A percentile compares a stretch with the other conserved stretches of the same genome.
Evolutionary conservation across 2,113 vertebrate species (phyloP).

Genomic region (Toxotes jaculatrix): DNA sequence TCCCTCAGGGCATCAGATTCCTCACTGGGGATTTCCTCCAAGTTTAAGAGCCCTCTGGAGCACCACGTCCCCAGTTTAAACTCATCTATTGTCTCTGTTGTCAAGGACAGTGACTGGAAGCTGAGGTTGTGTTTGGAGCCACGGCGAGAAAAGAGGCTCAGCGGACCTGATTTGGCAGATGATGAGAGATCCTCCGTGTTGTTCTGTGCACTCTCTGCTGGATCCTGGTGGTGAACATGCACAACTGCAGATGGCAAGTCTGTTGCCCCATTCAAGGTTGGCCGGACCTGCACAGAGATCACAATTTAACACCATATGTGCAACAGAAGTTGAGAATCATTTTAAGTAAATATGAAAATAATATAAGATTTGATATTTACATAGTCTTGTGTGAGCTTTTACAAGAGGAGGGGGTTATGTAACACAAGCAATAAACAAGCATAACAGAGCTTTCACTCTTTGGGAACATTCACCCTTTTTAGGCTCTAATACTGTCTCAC

Average conservation of each 20-base stretch:
- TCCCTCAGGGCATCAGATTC: constrained; percentile 40
- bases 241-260: constrained; percentile 16
- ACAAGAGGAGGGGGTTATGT: neutral
- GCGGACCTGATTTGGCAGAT: constrained; percentile 25
- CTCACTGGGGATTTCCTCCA: constrained; percentile 44
- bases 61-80: constrained; percentile 50
- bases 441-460: constrained; percentile 8
- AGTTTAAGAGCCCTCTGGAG: constrained; percentile 32
- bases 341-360: neutral
- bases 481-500: constrained; percentile 11
- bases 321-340: neutral
- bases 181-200: constrained; percentile 6
- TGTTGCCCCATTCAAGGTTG: constrained; percentile 29
- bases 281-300: constrained; percentile 36
- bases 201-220: constrained; percentile 57
- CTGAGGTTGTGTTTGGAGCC: neutral
- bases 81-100: constrained; percentile 39
- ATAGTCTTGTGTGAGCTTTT: neutral
- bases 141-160: constrained; percentile 30
- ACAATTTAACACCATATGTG: neutral
- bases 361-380: neutral
- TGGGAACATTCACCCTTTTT: neutral
- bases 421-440: neutral
- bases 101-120: constrained; percentile 23
- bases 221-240: constrained; percentile 35